Percentiles rank a stretch among this genome's conserved stretches.
These are phyloP conservation scores for Camptogramma bilineatum DNA, from an alignment of 2,888 invertebrate species.

Conservation along the genomic window DNA sequence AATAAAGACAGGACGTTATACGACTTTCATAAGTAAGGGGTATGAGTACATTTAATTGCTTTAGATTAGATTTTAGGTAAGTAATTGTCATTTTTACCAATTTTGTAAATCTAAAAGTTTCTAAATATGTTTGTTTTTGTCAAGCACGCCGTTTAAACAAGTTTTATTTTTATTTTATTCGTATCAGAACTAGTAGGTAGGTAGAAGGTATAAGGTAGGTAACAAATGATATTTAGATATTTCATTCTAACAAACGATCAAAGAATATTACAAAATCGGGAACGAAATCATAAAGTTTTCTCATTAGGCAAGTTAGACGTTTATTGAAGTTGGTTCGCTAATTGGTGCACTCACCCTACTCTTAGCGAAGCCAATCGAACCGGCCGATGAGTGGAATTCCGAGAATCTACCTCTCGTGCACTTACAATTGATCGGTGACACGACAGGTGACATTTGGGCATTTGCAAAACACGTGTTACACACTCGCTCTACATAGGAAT, in stretches of 20 bases:
- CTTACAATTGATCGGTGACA: constrained; percentile 1
- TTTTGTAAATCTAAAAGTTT: too few species aligned
- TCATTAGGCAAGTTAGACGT: constrained; percentile 59
- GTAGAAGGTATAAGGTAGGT: background rate
- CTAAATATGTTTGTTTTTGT: too few species aligned
- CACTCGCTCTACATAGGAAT: too few species aligned
- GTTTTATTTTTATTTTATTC: too few species aligned
- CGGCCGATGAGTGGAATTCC: constrained; percentile 24
- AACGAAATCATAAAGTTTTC: constrained; percentile 55
- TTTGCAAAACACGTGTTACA: constrained; percentile 1
- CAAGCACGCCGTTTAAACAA: too few species aligned
- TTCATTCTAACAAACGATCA: constrained; percentile 26
- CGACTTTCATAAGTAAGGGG: too few species aligned
- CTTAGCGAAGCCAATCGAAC: constrained; percentile 50
- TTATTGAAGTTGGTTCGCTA: constrained; percentile 50
- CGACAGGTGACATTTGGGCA: constrained; percentile 6
- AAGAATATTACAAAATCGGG: constrained; percentile 47
- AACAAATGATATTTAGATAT: constrained; percentile 5
- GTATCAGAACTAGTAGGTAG: too few species aligned
- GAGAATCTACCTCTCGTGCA: constrained; percentile 10
- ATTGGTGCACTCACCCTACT: constrained; percentile 51
- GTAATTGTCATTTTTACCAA: too few species aligned
- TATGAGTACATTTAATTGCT: too few species aligned
- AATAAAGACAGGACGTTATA: too few species aligned
- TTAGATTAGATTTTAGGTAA: too few species aligned